Percentiles rank a stretch among this genome's conserved stretches.
These are phyloP conservation scores for Eleutherodactylus coqui DNA, from an alignment of 2,797 vertebrate genomes.

Conservation along the genomic window DNA sequence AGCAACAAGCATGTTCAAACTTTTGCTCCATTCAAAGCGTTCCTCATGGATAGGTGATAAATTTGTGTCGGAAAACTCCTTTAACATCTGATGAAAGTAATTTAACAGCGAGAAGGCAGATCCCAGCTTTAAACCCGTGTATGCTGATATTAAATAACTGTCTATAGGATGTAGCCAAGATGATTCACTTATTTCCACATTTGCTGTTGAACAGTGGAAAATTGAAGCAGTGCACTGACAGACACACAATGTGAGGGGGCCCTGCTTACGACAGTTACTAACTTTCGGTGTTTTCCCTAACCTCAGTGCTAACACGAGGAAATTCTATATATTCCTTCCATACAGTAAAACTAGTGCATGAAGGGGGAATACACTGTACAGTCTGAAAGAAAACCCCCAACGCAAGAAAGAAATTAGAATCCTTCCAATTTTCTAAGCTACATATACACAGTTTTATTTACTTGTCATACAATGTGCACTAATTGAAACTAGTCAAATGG, in stretches of 20 bases:
- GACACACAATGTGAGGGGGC: slow-evolving; percentile 25
- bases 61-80: no score
- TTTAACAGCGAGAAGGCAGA: no score
- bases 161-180: not conserved
- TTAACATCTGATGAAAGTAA: no score
- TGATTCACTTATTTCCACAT: slow-evolving; percentile 26
- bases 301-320: slow-evolving; percentile 30
- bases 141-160: not conserved
- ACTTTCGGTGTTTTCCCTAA: slow-evolving; percentile 30
- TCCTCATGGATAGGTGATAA: no score
- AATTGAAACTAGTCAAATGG: not conserved
- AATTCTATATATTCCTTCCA: slow-evolving; percentile 53
- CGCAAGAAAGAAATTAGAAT: not conserved
- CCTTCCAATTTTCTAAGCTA: not conserved
- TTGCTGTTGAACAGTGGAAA: slow-evolving; percentile 34
- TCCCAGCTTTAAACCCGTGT: not conserved
- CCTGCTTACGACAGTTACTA: slow-evolving; percentile 48
- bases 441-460: no score
- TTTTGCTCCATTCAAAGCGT: no score
- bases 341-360: slow-evolving; percentile 28
- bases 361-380: not conserved
- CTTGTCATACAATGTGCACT: not conserved
- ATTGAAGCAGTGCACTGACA: slow-evolving; percentile 24
- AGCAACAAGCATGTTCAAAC: no score
- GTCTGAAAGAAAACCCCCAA: not conserved